Evolutionary conservation across 2,888 invertebrate genomes (phyloP), one percentile per base, ranked within the genome.

Genomic region (Lithophane leautieri): DNA sequence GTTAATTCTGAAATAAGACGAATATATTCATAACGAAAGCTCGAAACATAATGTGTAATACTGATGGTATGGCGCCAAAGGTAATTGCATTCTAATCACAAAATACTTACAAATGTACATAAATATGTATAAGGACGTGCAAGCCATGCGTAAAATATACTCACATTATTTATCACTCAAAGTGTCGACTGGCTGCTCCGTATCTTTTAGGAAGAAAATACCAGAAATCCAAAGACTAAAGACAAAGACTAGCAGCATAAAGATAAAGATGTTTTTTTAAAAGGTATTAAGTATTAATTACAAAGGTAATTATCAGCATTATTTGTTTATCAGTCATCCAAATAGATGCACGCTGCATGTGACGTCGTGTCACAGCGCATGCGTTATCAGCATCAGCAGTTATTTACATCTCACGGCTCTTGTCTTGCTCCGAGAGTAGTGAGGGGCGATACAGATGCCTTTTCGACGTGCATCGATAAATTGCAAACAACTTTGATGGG

Each of bases 101-200:
- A 82, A 81, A 86, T 83, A 86, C 84, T 82, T 83, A 86, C 73
- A 73, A 79, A 84, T 83, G 84, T 86, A 80, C 84, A 88, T 88
- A 84, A 82, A 84, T 87, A 84, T 87, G 74, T 83, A 81, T 84
- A 79, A 56, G 67, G 62, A 84, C 86, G 86, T 86, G 87, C 77
- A 77, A 61, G 65, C 69, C 79, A 77, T 88, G 74, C 82, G 66
- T 79, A 70, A 87, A 73, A 82, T 65, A 73, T 74, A 84, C 67
- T 73, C 68, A 76, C 79, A 82, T 80, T 84, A 87, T 89, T 86
- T 87, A 90, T 89, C 86, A 85, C 88, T 89, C 86, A 73, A 66
- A 62, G 73, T 84, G 79, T 88, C 88, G 86, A 70, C 47, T 22
- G 82, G 73, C 63, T 76, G 66, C 72, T 44, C 16, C 22, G 75